Percentiles rank a stretch among this genome's conserved stretches.
These are phyloP conservation scores for Rattus rattus DNA, from an alignment of 2,113 vertebrate species.

Conservation along the genomic window DNA sequence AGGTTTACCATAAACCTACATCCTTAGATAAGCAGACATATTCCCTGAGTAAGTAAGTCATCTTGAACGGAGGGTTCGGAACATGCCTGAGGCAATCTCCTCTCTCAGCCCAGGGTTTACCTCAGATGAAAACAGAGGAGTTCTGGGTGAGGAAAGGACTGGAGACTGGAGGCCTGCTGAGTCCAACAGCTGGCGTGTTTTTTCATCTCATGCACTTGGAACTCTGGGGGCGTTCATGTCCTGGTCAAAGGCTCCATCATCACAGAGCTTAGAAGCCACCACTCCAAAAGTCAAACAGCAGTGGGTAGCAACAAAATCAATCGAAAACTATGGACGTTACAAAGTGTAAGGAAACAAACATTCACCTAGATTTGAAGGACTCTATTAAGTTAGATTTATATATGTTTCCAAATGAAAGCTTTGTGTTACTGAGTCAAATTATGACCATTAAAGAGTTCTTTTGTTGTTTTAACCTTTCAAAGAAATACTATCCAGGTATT, in stretches of 20 bases:
- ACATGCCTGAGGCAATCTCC: not conserved
- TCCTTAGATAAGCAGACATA: not conserved
- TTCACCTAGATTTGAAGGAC: conserved; percentile 8
- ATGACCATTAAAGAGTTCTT: not conserved
- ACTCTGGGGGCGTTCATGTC: not conserved
- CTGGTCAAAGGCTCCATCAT: not conserved
- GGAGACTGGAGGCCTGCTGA: accelerated
- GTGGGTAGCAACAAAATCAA: not conserved
- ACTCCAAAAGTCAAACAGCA: not conserved
- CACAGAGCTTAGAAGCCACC: not conserved
- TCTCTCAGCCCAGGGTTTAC: not conserved
- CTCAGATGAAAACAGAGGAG: not conserved
- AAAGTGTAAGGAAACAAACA: conserved; percentile 17
- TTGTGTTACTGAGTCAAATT: conserved; percentile 42
- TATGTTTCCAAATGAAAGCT: not conserved
- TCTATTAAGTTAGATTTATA: not conserved
- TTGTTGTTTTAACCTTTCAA: conserved; percentile 55
- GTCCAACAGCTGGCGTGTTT: not conserved
- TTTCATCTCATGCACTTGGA: not conserved
- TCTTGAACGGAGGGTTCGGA: not conserved
- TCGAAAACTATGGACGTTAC: not conserved
- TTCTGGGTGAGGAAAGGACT: not conserved
- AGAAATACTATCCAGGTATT: conserved; percentile 31
- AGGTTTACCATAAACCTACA: not conserved
- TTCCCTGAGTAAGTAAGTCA: not conserved